Evolutionary conservation across 1,140 invertebrate genomes (phyloP).

Genomic region (Anastatus disparis): DNA sequence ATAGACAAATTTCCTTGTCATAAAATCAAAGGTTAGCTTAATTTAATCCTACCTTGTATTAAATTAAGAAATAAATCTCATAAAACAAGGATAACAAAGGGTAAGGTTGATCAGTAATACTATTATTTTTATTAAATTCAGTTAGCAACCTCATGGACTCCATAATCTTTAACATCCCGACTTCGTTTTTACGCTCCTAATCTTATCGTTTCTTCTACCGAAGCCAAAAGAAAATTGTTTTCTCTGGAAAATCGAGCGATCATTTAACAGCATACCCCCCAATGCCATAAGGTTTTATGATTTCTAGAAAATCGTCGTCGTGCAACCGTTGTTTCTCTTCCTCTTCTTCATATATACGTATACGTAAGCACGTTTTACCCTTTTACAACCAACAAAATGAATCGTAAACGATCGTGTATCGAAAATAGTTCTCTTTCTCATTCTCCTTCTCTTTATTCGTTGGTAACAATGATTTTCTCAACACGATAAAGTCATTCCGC

Average conservation of each 20-base stretch:
- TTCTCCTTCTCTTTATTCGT: neutral
- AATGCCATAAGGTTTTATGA: constrained; percentile 26
- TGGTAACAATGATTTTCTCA: constrained; percentile 3
- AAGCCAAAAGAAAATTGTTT: constrained; percentile 20
- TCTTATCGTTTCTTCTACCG: neutral
- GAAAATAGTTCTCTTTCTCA: neutral
- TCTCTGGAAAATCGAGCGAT: constrained; percentile 13
- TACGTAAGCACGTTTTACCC: neutral
- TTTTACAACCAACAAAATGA: constrained; percentile 5
- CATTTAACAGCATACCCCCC: constrained; percentile 13
- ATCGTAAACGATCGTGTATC: constrained; percentile 28
- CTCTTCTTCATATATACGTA: neutral
- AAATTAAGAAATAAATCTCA: no score
- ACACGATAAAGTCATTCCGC: neutral
- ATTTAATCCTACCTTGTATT: no score
- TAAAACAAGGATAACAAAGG: no score
- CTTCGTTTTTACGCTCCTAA: constrained; percentile 4
- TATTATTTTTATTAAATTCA: no score
- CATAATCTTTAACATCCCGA: neutral
- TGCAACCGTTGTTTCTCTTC: no score
- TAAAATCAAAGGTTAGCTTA: no score
- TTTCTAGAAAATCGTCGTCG: constrained; percentile 18
- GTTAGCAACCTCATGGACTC: no score
- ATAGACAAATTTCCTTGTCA: no score
- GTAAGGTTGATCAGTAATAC: no score